Conservation (phyloP, 1,140 invertebrate genomes). For the Drosophila carrolli region DNA sequence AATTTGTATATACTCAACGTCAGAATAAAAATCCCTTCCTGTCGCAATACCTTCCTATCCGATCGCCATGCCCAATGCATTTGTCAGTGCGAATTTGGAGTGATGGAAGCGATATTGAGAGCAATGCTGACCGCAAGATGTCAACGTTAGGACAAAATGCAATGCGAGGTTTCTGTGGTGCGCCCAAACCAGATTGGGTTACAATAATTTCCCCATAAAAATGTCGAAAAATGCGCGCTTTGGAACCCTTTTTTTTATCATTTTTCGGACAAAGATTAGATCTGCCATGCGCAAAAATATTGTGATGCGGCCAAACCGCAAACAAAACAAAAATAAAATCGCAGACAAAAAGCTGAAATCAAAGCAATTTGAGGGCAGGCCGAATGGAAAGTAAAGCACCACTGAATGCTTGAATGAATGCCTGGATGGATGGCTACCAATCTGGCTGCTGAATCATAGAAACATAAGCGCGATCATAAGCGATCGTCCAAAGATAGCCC, state of each 20-base stretch:
- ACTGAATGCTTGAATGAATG: slow-evolving; percentile 30
- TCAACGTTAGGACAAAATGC: slow-evolving; percentile 81
- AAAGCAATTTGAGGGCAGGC: slow-evolving; percentile 34
- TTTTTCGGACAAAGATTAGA: slow-evolving; percentile 70
- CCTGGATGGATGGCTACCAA: slow-evolving; percentile 74
- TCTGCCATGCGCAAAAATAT: slow-evolving; percentile 81
- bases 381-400: slow-evolving; percentile 33
- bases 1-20: too few species aligned
- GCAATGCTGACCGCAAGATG: slow-evolving; percentile 45
- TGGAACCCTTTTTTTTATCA: slow-evolving; percentile 50
- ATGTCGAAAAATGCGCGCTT: slow-evolving; percentile 66
- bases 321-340: slow-evolving; percentile 55
- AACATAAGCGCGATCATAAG: slow-evolving; percentile 77
- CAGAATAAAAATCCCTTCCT: background rate
- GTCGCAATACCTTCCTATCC: slow-evolving; percentile 15
- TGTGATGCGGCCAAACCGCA: slow-evolving; percentile 69
- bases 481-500: slow-evolving; percentile 63
- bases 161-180: slow-evolving; percentile 71
- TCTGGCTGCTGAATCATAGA: slow-evolving; percentile 77
- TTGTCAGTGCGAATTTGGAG: slow-evolving; percentile 65
- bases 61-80: slow-evolving; percentile 56
- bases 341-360: slow-evolving; percentile 28
- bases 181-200: slow-evolving; percentile 62
- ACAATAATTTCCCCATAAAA: slow-evolving; percentile 82
- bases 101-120: slow-evolving; percentile 30